Base-by-base conservation (phyloP, 2,888 invertebrate species). In the Mechanitis messenoides region DNA sequence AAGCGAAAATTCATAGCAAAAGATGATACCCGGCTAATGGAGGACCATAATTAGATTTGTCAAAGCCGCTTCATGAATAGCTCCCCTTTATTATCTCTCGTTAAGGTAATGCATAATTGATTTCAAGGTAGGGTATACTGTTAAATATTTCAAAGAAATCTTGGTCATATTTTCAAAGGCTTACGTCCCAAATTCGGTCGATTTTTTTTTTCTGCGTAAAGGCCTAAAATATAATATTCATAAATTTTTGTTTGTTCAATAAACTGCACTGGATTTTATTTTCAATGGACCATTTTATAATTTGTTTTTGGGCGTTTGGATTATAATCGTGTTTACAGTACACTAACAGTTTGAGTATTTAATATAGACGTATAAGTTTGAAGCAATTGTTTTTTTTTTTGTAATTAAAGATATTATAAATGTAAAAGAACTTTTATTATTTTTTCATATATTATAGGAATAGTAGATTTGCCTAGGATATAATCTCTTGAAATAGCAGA, bases 81-180 rank as follows among this genome's bases (percentile, higher is more conserved):
- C 64, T 64, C 50, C 61, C 59, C 62, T 67, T 62, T 67, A 69
- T 66, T 63, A 65, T 62, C 63, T 63, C 66, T 69, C 66, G 65
- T 70, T 67, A 67, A 60, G 64, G 55, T 57, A 45, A 63, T 70
- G 68, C 68, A 71, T 71, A 69, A 71, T 68, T 69, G 68, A 72
- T 70, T 63, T 38, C 53, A 46, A 60, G 58, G 46, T 59, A 59
- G 54, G 35, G 46, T 31, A 33, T 35, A 33, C 38, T 38, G 53
- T 31, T 59, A 55, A 60, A 60, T 57, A 55, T 60, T 59, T 55
- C 9, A 59, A 57, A 56, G 54, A 59, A 54, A 56, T 56, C 42
- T 47, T 59, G 35, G 54, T 55, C 53, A 53, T 54, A 53, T 46
- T 57, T 9, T 45, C 33, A 2, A 57, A n/a, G 53, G 20, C 38